phyloP scores from a whole-genome alignment of 2,888 invertebrate genomes.

The Pseudococcus jackbeardsleyi region DNA sequence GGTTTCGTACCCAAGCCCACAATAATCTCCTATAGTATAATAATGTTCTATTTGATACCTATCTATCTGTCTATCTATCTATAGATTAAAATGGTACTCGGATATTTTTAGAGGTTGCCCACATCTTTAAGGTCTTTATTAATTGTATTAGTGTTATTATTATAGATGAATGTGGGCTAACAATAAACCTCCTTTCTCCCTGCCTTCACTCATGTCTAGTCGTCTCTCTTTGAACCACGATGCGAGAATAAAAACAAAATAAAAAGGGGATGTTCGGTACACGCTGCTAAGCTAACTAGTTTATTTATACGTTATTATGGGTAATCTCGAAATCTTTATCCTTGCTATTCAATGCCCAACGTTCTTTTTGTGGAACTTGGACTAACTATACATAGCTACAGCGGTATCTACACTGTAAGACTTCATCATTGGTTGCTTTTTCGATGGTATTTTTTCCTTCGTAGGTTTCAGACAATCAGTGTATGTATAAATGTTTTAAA shows the following conservation, averaged over 20 bases:
- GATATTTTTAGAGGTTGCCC: constrained; percentile 43
- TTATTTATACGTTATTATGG: constrained; percentile 27
- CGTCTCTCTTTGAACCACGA: neutral
- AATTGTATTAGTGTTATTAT: constrained; percentile 32
- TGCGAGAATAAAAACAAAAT: neutral
- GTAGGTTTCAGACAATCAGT: neutral
- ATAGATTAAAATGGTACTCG: constrained; percentile 19
- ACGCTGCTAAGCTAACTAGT: constrained; percentile 31
- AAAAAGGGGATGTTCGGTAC: neutral
- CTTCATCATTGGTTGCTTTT: neutral
- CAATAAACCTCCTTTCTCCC: neutral
- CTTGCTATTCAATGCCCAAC: neutral
- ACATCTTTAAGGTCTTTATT: constrained; percentile 44
- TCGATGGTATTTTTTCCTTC: neutral
- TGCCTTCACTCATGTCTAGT: neutral
- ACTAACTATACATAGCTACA: neutral
- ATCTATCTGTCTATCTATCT: neutral
- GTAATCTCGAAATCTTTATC: constrained; percentile 28
- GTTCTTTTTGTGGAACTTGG: neutral
- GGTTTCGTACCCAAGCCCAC: neutral
- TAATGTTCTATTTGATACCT: neutral
- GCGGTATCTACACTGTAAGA: neutral
- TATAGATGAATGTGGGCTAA: constrained; percentile 34
- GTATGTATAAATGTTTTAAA: constrained; percentile 2
- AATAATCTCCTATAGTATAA: neutral